These are phyloP conservation scores for Morpho helenor DNA, from an alignment of 2,888 invertebrate genomes.

Conservation along the genomic window DNA sequence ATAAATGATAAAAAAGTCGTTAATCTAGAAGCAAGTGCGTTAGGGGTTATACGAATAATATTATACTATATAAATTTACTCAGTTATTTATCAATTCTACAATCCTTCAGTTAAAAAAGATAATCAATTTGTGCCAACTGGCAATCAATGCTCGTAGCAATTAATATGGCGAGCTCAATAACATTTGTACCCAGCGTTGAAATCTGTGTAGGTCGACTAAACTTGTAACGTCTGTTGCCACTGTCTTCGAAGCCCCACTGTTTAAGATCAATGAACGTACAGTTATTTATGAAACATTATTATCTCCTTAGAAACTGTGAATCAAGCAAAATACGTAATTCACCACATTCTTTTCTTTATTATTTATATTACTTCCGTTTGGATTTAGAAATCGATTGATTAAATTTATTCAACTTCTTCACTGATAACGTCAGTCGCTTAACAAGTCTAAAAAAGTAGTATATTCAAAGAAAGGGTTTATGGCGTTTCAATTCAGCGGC, in stretches of 20 bases:
- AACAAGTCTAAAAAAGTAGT: no score
- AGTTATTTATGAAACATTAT: conserved; percentile 11
- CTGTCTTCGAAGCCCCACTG: conserved; percentile 15
- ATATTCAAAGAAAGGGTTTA: no score
- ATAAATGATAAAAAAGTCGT: no score
- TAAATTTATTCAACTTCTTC: conserved; percentile 14
- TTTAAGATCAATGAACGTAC: conserved; percentile 26
- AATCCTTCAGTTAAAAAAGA: background rate
- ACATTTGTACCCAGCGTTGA: conserved; percentile 26
- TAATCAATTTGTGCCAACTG: conserved; percentile 31
- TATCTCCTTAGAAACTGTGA: conserved; percentile 2
- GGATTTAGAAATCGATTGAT: conserved; percentile 18
- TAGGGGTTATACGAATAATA: conserved; percentile 5
- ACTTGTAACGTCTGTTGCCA: conserved; percentile 11
- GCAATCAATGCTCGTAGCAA: conserved; percentile 27
- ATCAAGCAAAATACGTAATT: conserved; percentile 9
- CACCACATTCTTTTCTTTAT: conserved; percentile 18
- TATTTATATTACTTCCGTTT: conserved; percentile 23
- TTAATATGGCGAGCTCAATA: conserved; percentile 22
- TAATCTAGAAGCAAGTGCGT: background rate
- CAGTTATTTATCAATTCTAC: background rate
- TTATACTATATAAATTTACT: conserved; percentile 3
- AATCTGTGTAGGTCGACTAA: conserved; percentile 27
- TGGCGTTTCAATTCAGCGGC: no score
- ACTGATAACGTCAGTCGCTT: no score